phyloP scores from a whole-genome alignment of 2,113 vertebrate species.

The Leucoraja erinaceus region DNA sequence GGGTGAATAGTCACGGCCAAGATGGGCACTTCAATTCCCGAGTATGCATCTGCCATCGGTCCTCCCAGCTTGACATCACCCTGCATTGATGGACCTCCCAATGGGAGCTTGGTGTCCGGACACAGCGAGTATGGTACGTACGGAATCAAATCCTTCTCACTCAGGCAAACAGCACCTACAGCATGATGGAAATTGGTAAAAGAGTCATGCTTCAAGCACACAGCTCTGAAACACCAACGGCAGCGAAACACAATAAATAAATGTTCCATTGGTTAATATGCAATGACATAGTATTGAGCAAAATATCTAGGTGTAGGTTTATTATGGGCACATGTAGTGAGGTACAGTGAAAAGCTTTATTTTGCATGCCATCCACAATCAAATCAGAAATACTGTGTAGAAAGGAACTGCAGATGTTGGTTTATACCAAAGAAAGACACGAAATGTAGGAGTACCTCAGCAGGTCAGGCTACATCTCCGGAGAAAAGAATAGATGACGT shows the following conservation, averaged over 20 bases:
- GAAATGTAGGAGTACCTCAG: too few species aligned
- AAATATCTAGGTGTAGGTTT: too few species aligned
- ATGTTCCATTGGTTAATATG: neutral
- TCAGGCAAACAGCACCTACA: slow-evolving; percentile 57
- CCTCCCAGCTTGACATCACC: slow-evolving; percentile 60
- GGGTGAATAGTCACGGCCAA: slow-evolving; percentile 77
- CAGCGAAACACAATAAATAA: neutral
- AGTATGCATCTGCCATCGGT: slow-evolving; percentile 68
- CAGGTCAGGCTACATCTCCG: too few species aligned
- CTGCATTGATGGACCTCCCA: slow-evolving; percentile 55
- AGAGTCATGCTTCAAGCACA: neutral
- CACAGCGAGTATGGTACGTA: slow-evolving; percentile 68
- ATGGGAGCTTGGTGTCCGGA: slow-evolving; percentile 52
- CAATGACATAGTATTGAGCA: neutral
- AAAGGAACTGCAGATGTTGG: too few species aligned
- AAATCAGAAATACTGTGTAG: too few species aligned
- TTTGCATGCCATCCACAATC: too few species aligned
- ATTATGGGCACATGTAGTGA: too few species aligned
- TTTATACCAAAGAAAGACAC: too few species aligned
- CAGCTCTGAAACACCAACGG: neutral
- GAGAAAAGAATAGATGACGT: too few species aligned
- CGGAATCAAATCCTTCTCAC: slow-evolving; percentile 62
- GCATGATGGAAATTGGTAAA: neutral
- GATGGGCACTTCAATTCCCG: slow-evolving; percentile 71
- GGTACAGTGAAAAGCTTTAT: too few species aligned